These are phyloP conservation scores for Rhagoletis pomonella DNA, from an alignment of 1,140 invertebrate genomes.

Conservation along the genomic window DNA sequence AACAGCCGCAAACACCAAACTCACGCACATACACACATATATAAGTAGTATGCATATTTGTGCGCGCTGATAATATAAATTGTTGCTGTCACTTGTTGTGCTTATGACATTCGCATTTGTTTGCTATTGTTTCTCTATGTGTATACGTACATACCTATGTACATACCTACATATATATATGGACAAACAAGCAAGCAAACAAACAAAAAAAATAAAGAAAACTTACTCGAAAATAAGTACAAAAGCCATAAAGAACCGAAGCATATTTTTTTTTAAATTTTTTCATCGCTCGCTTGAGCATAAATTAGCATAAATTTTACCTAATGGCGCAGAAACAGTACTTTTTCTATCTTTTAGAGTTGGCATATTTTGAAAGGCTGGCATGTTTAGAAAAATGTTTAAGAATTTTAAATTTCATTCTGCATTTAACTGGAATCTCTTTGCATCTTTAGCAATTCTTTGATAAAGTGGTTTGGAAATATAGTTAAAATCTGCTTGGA, in stretches of 20 bases:
- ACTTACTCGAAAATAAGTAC: not conserved
- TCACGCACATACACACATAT: not conserved
- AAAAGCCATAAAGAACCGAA: not conserved
- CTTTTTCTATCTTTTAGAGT: not conserved
- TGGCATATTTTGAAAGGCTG: not conserved
- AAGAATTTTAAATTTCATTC: too few species aligned
- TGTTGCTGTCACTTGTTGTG: constrained; percentile 32
- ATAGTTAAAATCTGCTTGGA: too few species aligned
- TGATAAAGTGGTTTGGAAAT: too few species aligned
- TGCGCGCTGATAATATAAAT: constrained; percentile 3
- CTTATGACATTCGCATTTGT: constrained; percentile 7
- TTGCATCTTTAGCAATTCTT: too few species aligned
- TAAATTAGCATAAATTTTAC: not conserved
- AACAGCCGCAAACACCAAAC: not conserved
- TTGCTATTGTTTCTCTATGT: not conserved
- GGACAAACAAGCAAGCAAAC: too few species aligned
- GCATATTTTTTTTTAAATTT: not conserved
- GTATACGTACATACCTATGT: not conserved
- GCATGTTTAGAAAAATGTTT: too few species aligned
- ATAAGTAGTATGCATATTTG: not conserved
- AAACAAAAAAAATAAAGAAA: not conserved
- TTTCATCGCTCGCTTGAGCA: not conserved
- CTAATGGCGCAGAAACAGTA: not conserved
- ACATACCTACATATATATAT: too few species aligned
- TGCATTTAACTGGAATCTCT: too few species aligned